Evolutionary conservation across 2,797 vertebrate genomes (phyloP).

Genomic region (Otolemur crassicaudatus): DNA sequence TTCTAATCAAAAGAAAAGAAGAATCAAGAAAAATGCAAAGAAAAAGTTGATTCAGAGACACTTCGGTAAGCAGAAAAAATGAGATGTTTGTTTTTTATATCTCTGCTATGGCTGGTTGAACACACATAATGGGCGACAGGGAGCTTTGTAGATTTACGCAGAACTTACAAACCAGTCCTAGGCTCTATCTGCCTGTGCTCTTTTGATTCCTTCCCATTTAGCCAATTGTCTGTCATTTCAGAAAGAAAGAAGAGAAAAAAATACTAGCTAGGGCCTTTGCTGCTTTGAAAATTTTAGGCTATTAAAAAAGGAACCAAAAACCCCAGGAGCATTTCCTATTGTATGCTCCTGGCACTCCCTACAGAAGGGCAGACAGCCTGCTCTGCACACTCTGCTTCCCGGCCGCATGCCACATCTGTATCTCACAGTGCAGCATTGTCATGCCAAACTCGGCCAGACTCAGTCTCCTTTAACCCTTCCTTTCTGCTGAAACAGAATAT

Average conservation of each 20-base stretch:
- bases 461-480: background rate
- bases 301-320: background rate
- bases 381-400: background rate
- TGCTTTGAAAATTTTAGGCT: background rate
- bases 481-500: background rate
- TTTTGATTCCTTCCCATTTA: background rate
- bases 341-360: rapidly evolving
- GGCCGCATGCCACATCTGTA: background rate
- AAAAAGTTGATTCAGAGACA: background rate
- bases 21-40: background rate
- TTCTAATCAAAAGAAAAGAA: background rate
- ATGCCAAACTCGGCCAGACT: background rate
- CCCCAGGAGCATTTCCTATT: too few species aligned
- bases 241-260: background rate
- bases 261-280: background rate
- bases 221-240: background rate
- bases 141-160: background rate
- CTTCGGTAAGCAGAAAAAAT: background rate
- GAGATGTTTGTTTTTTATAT: background rate
- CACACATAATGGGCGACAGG: background rate
- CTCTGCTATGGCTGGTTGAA: background rate
- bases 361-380: background rate
- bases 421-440: background rate
- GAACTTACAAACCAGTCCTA: background rate
- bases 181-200: background rate